Conservation (phyloP, 2,113 vertebrate species). For the Amia ocellicauda region DNA sequence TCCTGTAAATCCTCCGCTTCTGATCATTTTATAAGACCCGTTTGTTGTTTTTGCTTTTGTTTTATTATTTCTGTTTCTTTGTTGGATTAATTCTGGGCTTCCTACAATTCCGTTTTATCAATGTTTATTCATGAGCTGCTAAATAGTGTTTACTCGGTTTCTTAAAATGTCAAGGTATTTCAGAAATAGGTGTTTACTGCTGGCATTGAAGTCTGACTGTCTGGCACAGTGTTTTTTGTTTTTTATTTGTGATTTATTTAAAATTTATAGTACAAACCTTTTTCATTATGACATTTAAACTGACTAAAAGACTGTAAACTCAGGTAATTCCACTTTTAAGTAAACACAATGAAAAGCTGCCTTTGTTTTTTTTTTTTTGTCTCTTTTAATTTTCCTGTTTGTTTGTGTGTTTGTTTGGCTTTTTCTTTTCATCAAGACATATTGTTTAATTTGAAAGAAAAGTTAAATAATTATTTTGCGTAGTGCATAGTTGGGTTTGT, state of each 20-base stretch:
- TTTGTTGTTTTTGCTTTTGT: conserved; percentile 6
- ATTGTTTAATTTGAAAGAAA: too few species aligned
- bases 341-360: neutral
- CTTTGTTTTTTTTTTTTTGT: too few species aligned
- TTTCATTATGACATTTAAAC: too few species aligned
- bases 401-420: too few species aligned
- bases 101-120: conserved; percentile 23
- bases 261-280: neutral
- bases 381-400: too few species aligned
- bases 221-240: neutral
- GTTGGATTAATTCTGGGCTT: conserved; percentile 16
- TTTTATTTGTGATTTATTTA: too few species aligned
- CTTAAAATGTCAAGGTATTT: conserved; percentile 22
- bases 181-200: conserved; percentile 15
- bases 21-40: neutral
- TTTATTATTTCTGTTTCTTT: neutral
- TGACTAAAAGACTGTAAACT: conserved; percentile 2
- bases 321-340: neutral
- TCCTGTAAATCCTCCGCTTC: neutral
- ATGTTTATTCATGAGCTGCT: conserved; percentile 40
- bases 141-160: conserved; percentile 19
- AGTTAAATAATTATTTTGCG: too few species aligned
- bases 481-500: too few species aligned
- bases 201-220: conserved; percentile 14
- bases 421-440: too few species aligned